Conservation (phyloP, 2,888 invertebrate genomes). For the Pedicia rivosa region DNA sequence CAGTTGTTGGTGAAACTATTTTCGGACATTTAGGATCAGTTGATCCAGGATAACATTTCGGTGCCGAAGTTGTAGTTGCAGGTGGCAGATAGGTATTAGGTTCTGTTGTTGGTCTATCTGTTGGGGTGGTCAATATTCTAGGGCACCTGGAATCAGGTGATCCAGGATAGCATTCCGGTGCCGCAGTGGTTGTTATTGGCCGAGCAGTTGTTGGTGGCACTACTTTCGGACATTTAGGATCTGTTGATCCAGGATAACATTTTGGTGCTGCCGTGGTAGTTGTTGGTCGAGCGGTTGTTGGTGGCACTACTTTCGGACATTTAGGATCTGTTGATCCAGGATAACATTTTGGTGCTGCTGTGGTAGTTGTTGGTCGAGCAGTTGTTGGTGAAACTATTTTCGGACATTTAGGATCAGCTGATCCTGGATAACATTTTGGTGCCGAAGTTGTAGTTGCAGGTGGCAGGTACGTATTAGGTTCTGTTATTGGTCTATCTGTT, state of each 20-base stretch:
- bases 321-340: slow-evolving; percentile 15
- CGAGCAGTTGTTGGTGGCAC: slow-evolving; percentile 16
- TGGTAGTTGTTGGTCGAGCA: no score
- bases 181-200: slow-evolving; percentile 1
- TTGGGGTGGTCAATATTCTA: not conserved
- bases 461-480: no score
- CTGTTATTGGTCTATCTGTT: no score
- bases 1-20: slow-evolving; percentile 11
- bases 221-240: slow-evolving; percentile 23
- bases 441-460: no score
- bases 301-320: slow-evolving; percentile 14
- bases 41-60: slow-evolving; percentile 15
- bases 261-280: slow-evolving; percentile 15
- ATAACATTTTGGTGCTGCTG: slow-evolving; percentile 15
- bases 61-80: not conserved
- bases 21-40: slow-evolving; percentile 23
- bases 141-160: not conserved
- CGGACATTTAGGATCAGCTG: slow-evolving; percentile 14
- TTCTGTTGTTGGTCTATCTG: not conserved
- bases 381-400: slow-evolving; percentile 5
- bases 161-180: slow-evolving; percentile 1
- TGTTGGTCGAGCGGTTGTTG: slow-evolving; percentile 20
- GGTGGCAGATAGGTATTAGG: not conserved
- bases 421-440: slow-evolving; percentile 15
- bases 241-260: slow-evolving; percentile 24